A percentile compares a stretch with the other conserved stretches of the same genome.
phyloP scores from a whole-genome alignment of 2,113 vertebrate genomes.

The Antechinus flavipes region DNA sequence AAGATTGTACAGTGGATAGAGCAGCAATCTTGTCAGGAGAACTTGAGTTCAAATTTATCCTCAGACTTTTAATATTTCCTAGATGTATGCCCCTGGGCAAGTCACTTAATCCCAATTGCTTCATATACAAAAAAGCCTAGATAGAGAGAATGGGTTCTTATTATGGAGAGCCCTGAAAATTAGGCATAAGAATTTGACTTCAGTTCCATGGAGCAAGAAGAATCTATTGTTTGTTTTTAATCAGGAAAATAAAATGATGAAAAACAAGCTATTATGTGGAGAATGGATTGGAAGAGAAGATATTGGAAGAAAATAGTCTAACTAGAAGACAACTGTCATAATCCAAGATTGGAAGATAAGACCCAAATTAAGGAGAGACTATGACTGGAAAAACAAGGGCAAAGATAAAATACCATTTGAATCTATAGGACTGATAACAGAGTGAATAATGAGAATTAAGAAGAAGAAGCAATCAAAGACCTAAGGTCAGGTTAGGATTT shows the following conservation, averaged over 20 bases:
- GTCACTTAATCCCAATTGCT: too few relatives aligned
- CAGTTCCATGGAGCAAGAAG: not conserved
- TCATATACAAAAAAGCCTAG: not conserved
- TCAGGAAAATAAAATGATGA: not conserved
- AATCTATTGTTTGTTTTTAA: not conserved
- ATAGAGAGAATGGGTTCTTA: not conserved
- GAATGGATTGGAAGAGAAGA: not conserved
- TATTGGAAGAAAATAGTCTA: not conserved
- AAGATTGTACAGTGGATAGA: too few relatives aligned
- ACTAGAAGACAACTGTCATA: not conserved
- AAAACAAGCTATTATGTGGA: not conserved
- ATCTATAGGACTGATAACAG: slow-evolving; percentile 13
- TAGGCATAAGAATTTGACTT: not conserved
- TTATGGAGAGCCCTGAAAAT: not conserved
- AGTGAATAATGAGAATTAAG: not conserved
- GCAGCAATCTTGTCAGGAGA: too few relatives aligned
- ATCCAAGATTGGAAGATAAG: not conserved
- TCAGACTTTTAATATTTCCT: too few relatives aligned
- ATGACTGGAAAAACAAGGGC: slow-evolving; percentile 1
- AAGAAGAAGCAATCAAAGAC: not conserved
- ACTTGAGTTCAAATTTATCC: too few relatives aligned
- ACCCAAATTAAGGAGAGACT: not conserved
- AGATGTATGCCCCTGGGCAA: too few relatives aligned
- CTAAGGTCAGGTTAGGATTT: not conserved
- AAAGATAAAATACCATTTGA: not conserved